Evolutionary conservation across 2,797 vertebrate species (phyloP).

Genomic region (Oreochromis grahami): DNA sequence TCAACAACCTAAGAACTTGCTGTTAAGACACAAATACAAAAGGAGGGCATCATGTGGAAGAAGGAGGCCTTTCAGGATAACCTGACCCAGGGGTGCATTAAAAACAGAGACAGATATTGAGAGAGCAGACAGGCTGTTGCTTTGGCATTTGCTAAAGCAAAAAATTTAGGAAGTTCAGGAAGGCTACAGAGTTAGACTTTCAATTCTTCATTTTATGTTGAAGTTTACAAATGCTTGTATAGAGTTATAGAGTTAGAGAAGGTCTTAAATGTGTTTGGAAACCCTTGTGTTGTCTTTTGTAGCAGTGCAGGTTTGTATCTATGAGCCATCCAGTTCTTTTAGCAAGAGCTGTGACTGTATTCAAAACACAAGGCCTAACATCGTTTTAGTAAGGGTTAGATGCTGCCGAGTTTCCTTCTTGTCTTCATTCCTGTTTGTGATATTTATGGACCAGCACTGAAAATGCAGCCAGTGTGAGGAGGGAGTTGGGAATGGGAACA

Average conservation of each 20-base stretch:
- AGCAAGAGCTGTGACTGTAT: neutral
- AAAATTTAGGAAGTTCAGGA: neutral
- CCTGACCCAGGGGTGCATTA: neutral
- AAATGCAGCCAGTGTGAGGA: neutral
- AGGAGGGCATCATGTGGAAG: neutral
- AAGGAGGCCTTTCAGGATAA: neutral
- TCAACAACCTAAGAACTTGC: neutral
- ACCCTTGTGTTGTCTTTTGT: neutral
- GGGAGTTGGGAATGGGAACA: neutral
- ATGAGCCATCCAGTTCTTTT: neutral
- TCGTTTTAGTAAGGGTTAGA: accelerated
- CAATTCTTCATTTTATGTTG: neutral
- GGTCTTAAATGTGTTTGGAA: neutral
- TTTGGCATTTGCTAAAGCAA: neutral
- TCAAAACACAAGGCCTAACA: neutral
- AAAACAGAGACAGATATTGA: neutral
- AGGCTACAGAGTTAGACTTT: neutral
- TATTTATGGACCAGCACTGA: neutral
- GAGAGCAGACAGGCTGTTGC: neutral
- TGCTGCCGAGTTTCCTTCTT: neutral
- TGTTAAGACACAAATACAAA: neutral
- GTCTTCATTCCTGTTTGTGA: neutral
- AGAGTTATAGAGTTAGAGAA: neutral
- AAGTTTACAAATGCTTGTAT: neutral
- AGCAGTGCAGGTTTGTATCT: neutral